Evolutionary conservation across 2,113 vertebrate species (phyloP).

Genomic region (Poecile atricapillus): DNA sequence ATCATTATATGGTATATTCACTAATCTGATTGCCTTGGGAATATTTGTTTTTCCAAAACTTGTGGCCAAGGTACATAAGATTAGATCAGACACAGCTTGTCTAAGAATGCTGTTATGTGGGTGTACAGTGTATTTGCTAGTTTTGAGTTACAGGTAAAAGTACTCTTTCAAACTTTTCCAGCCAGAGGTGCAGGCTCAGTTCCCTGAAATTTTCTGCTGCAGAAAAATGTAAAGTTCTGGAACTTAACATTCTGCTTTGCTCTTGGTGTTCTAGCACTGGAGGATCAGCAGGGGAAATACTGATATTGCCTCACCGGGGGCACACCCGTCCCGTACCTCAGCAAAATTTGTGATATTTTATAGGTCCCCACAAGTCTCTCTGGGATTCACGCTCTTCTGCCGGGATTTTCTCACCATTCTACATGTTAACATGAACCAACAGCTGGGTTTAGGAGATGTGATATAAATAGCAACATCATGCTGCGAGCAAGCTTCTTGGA

Average conservation of each 20-base stretch:
- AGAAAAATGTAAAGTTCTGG: not conserved
- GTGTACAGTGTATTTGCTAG: constrained; percentile 3
- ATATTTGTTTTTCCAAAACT: constrained; percentile 67
- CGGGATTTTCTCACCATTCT: constrained; percentile 71
- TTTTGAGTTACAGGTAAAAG: constrained; percentile 37
- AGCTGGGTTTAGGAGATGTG: constrained; percentile 69
- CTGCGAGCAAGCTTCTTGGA: constrained; percentile 50
- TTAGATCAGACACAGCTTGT: constrained; percentile 65
- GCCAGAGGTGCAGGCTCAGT: not conserved
- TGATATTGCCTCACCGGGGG: not conserved
- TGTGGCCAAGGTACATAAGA: constrained; percentile 67
- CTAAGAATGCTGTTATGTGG: constrained; percentile 47
- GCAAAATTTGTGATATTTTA: constrained; percentile 39
- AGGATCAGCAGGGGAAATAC: not conserved
- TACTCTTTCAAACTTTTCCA: not conserved
- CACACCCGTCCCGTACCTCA: not conserved
- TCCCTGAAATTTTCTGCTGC: not conserved
- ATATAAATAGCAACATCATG: constrained; percentile 72
- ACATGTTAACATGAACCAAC: constrained; percentile 72
- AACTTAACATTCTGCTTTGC: not conserved
- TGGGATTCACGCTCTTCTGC: constrained; percentile 65
- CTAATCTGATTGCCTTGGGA: constrained; percentile 62
- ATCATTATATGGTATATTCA: constrained; percentile 1
- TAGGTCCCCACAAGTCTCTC: constrained; percentile 44
- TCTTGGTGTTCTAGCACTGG: not conserved